A percentile compares a stretch with the other conserved stretches of the same genome.
phyloP scores from a whole-genome alignment of 2,797 vertebrate genomes.

The Enteromius fasciolatus region DNA sequence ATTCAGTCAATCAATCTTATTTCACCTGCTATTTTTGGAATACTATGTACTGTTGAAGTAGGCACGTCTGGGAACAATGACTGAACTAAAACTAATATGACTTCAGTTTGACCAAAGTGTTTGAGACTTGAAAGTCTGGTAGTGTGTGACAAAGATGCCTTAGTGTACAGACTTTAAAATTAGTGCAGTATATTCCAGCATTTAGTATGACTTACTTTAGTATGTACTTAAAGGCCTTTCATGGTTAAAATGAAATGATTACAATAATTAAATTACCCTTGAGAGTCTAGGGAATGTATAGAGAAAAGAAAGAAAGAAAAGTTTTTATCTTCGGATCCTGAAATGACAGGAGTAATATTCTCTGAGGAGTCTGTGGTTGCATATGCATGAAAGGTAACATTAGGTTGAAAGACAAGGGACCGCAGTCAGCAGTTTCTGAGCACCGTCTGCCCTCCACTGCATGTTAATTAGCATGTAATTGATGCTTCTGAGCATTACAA shows the following conservation, averaged over 20 bases:
- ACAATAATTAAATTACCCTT: conserved; percentile 4
- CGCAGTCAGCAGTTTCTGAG: conserved; percentile 43
- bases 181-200: not conserved
- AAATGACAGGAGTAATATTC: conserved; percentile 22
- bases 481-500: conserved; percentile 25
- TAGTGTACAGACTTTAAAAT: not conserved
- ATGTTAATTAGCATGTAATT: conserved; percentile 39
- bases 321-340: conserved; percentile 9
- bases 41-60: no score
- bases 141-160: not conserved
- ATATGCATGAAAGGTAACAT: conserved; percentile 49
- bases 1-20: no score
- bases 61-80: not conserved
- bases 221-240: not conserved
- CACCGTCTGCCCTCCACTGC: conserved; percentile 36
- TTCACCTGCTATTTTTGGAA: no score
- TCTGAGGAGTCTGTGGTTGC: conserved; percentile 22
- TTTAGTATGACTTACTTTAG: not conserved
- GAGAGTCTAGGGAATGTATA: not conserved
- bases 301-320: not conserved
- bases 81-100: not conserved
- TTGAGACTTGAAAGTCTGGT: not conserved
- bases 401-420: conserved; percentile 44
- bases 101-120: not conserved
- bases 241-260: not conserved